phyloP scores from a whole-genome alignment of 2,113 vertebrate genomes.

The Myxocyprinus asiaticus region DNA sequence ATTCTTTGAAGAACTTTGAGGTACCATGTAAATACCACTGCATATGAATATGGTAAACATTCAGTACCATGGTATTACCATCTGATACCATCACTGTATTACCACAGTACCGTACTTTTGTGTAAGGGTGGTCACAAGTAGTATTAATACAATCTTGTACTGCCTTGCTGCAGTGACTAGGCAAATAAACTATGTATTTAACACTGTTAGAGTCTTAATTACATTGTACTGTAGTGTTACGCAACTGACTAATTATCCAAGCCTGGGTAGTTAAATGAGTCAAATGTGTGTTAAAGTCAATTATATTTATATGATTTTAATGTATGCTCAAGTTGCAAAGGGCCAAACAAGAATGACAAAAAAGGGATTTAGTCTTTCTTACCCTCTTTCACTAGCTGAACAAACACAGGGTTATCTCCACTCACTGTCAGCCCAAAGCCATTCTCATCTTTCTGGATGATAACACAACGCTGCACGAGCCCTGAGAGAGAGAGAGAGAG shows the following conservation, averaged over 20 bases:
- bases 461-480: slow-evolving; percentile 96
- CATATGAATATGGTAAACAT: background rate
- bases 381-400: slow-evolving; percentile 98
- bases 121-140: too few relatives aligned
- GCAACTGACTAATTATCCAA: background rate
- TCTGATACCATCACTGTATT: background rate
- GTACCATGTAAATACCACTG: too few relatives aligned
- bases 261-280: background rate
- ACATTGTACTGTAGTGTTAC: background rate
- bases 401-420: slow-evolving; percentile 98
- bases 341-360: background rate
- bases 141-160: too few relatives aligned
- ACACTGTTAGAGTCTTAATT: background rate
- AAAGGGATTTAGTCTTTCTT: slow-evolving; percentile 45
- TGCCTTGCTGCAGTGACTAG: too few relatives aligned
- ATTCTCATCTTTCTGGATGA: slow-evolving; percentile 97
- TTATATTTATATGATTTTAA: too few relatives aligned
- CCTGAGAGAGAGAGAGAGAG: slow-evolving; percentile 70
- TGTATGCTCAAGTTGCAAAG: background rate
- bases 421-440: slow-evolving; percentile 98
- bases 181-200: too few relatives aligned
- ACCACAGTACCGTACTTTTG: background rate
- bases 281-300: background rate
- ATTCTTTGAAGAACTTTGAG: too few relatives aligned
- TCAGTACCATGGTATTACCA: background rate